These are phyloP conservation scores for Bruchidius siliquastri DNA, from an alignment of 2,888 invertebrate species.

Conservation along the genomic window DNA sequence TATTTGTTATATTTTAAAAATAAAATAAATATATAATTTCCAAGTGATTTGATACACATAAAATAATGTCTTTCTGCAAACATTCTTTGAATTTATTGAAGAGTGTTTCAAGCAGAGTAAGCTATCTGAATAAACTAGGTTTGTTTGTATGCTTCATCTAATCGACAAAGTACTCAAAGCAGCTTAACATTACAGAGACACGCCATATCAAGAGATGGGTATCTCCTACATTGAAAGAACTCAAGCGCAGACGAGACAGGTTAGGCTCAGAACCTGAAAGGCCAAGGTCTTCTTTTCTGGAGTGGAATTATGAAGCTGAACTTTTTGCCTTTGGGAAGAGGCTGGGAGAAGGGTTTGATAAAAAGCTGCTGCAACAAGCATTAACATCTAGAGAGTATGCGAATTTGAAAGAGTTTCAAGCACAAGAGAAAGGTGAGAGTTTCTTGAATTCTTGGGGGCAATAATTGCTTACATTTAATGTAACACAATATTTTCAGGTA, in stretches of 20 bases:
- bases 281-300: constrained; percentile 62
- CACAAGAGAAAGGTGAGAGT: constrained; percentile 48
- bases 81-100: neutral
- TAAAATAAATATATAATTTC: neutral
- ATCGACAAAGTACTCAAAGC: neutral
- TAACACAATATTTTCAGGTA: constrained; percentile 5
- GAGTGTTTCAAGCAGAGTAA: neutral
- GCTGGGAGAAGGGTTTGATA: constrained; percentile 76
- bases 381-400: constrained; percentile 78
- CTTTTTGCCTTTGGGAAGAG: constrained; percentile 83
- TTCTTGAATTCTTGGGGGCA: no score
- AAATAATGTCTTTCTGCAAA: neutral
- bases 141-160: neutral
- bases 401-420: constrained; percentile 61
- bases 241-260: constrained; percentile 57
- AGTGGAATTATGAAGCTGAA: constrained; percentile 87
- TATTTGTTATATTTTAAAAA: neutral
- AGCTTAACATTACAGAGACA: constrained; percentile 8
- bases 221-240: constrained; percentile 60
- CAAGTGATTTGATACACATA: neutral
- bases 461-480: no score
- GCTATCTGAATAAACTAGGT: neutral
- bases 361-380: constrained; percentile 65
- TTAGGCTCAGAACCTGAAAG: constrained; percentile 51
- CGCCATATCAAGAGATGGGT: constrained; percentile 59